phyloP scores from a whole-genome alignment of 1,140 invertebrate species.

The Zaprionus vittiger region DNA sequence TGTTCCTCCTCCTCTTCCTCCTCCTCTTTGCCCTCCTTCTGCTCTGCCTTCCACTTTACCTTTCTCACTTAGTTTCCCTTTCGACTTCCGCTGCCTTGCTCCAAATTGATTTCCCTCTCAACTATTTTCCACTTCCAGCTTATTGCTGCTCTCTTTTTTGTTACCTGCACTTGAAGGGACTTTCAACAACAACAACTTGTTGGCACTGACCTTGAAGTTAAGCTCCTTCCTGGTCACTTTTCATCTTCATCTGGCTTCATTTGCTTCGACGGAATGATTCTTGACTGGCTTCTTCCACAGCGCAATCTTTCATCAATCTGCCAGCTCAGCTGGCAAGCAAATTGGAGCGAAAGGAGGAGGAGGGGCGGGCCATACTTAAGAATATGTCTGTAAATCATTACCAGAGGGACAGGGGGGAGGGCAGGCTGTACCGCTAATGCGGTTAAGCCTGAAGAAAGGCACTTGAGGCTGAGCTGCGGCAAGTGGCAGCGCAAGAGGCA shows the following conservation, averaged over 20 bases:
- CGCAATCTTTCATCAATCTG: background rate
- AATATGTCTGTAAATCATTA: slow-evolving; percentile 16
- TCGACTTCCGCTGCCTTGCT: background rate
- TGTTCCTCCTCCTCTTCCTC: too few species aligned
- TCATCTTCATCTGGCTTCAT: background rate
- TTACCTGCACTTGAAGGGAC: background rate
- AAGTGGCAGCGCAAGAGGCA: slow-evolving; percentile 9
- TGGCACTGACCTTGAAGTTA: background rate
- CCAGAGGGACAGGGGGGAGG: background rate
- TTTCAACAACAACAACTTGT: background rate
- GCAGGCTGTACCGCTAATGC: slow-evolving; percentile 21
- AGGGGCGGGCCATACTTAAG: background rate
- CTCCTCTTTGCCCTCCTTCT: too few species aligned
- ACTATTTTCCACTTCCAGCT: background rate
- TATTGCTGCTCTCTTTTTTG: background rate
- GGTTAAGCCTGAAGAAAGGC: slow-evolving; percentile 19
- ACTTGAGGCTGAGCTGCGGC: background rate
- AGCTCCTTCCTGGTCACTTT: background rate
- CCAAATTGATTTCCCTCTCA: background rate
- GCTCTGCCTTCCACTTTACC: too few species aligned
- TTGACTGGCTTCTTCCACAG: background rate
- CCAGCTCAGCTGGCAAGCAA: background rate
- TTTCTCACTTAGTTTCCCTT: background rate
- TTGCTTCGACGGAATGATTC: background rate
- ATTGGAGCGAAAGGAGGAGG: background rate